Evolutionary conservation across 2,888 invertebrate species (phyloP), one percentile per base, ranked within the genome.

Genomic region (Hypsopygia costalis): DNA sequence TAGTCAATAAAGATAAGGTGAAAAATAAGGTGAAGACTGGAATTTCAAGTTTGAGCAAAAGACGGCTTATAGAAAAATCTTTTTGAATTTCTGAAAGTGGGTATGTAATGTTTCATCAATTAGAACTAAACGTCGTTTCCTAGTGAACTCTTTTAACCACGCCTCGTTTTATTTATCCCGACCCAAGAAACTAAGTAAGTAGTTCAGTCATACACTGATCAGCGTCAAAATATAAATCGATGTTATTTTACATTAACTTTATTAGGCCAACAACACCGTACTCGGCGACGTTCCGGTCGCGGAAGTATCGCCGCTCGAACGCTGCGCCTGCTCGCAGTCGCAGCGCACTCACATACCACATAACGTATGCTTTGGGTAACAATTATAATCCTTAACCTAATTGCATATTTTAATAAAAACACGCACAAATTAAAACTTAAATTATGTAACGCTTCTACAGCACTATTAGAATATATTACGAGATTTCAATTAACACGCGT

Each of bases 401-500:
- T 80, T 82, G 81, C 83, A 81, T 68, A 81, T 81, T 80, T 81
- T 72, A 69, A 75, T 78, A 69, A 79, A 82, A 81, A 82, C 77
- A 83, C 79, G 79, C 80, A 74, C 70, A 69, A 64, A 74, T 70
- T 72, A 75, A 75, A 69, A 78, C 75, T 75, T 85, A 81, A 61
- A 69, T 69, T 70, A 77, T 57, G 60, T 62, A 69, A 67, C 69
- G 76, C 79, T 73, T 53, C 68, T 62, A 57, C 64, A 73, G 77
- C 78, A 65, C 66, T 71, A 55, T 68, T 66, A 71, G 58, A 77
- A 86, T 82, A 83, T 86, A 81, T 85, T 82, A 87, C 87, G 87
- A 88, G 87, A 87, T 86, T 87, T 87, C 87, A 82, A 83, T 83
- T 82, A 82, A 81, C 83, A 83, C 82, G 71, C 78, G 68, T 81